Conservation (phyloP, 2,888 invertebrate genomes). For the Clanis bilineata region DNA sequence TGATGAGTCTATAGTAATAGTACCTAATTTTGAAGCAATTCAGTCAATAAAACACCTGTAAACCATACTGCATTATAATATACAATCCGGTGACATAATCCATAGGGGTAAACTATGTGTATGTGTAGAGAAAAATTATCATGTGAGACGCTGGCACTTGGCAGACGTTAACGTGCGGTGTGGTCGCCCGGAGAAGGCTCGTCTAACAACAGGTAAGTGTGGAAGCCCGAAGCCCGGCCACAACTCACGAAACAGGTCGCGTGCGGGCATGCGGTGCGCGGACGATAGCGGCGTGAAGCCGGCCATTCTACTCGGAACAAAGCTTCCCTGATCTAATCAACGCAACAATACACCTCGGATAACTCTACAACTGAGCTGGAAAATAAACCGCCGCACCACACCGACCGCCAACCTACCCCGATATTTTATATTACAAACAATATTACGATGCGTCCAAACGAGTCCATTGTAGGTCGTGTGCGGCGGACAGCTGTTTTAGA, state of each 20-base stretch:
- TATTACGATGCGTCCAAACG: conserved; percentile 72
- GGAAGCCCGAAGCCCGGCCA: conserved; percentile 31
- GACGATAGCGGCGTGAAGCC: conserved; percentile 56
- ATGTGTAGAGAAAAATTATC: neutral
- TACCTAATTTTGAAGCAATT: too few relatives aligned
- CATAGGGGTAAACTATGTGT: too few relatives aligned
- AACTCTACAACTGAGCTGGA: conserved; percentile 65
- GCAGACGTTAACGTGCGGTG: neutral
- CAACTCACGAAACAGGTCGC: conserved; percentile 53
- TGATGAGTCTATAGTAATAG: too few relatives aligned
- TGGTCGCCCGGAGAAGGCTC: neutral
- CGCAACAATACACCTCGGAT: conserved; percentile 75
- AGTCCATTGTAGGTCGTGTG: conserved; percentile 71
- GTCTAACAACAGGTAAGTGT: conserved; percentile 11
- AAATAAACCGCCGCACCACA: conserved; percentile 60
- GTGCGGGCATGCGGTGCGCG: conserved; percentile 59
- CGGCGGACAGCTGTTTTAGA: conserved; percentile 76
- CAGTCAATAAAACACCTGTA: too few relatives aligned
- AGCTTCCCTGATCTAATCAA: conserved; percentile 77
- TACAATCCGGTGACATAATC: too few relatives aligned
- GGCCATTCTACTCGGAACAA: conserved; percentile 68
- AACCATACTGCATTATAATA: too few relatives aligned
- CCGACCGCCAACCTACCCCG: conserved; percentile 58
- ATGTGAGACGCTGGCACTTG: neutral
- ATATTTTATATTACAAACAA: conserved; percentile 79